Evolutionary conservation across 2,113 vertebrate species (phyloP).

Genomic region (Entelurus aequoreus): DNA sequence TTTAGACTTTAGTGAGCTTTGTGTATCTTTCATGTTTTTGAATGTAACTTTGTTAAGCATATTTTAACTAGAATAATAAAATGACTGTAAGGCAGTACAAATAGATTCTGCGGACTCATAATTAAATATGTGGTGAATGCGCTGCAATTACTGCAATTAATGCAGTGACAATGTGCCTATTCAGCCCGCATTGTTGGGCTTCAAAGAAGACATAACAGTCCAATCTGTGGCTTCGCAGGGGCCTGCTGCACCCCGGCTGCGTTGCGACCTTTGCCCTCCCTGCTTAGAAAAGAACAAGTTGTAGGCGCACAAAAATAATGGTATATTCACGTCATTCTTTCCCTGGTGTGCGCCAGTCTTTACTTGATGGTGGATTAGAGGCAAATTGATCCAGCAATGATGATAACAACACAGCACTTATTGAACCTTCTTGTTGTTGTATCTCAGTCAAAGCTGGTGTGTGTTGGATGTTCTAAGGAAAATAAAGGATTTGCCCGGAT

Average conservation of each 20-base stretch:
- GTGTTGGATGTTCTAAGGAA: conserved; percentile 39
- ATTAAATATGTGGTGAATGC: no score
- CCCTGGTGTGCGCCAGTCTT: conserved; percentile 47
- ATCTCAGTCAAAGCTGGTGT: conserved; percentile 21
- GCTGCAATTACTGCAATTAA: no score
- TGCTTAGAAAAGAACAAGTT: conserved; percentile 33
- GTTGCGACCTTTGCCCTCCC: conserved; percentile 37
- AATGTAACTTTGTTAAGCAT: no score
- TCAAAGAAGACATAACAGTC: conserved; percentile 34
- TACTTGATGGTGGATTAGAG: conserved; percentile 54
- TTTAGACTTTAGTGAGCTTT: no score
- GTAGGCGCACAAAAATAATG: conserved; percentile 43
- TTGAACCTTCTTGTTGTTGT: conserved; percentile 28
- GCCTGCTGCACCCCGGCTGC: conserved; percentile 22
- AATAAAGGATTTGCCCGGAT: conserved; percentile 69
- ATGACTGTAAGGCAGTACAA: no score
- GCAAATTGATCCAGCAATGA: conserved; percentile 33
- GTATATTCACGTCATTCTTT: conserved; percentile 53
- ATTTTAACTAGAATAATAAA: no score
- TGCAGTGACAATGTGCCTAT: no score
- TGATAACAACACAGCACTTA: conserved; percentile 39
- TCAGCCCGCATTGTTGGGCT: background rate
- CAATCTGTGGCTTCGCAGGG: conserved; percentile 19
- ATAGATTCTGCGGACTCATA: no score
- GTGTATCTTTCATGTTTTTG: no score